Base-by-base conservation (phyloP, 2,113 vertebrate species). In the Sorex araneus region DNA sequence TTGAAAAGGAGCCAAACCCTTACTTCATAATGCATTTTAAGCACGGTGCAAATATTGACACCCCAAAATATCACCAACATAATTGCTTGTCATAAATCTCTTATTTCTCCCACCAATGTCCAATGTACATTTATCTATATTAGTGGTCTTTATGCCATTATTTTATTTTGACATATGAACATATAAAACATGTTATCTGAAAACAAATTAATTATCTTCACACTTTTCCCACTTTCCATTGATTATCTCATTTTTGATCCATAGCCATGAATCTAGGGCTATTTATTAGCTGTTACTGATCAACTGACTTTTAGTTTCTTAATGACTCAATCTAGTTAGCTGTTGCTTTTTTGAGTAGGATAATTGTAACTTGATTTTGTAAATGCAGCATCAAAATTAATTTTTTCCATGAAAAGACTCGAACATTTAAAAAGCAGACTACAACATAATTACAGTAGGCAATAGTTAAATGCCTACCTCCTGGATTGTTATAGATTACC, bases 371-470 rank as follows among this genome's bases (percentile, higher is more conserved):
- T 36, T 86, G 73, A 93, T 36, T 94, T 92, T 93, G 83, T 80
- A 86, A 93, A 86, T 32, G 9, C 6, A 34, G 23, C 47, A 74
- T 76, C n/a, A 80, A 3, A 73, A 4, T 40, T 23, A 2, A 12
- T 18, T 60, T 11, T 90, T 86, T 77, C 77, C 70, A 47, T 45
- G 40, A 79, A 84, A 94, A 60, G 83, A 36, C 64, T 94, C 40
- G 81, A 78, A 45, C 34, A 93, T 70, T 84, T 13, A 77, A 93
- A 91, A 88, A 73, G 74, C 84, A 27, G 74, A 84, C 66, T 95
- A 90, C 32, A 89, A 89, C 18, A 60, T 84, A 96, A 95, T 95
- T 92, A 95, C 0, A 94, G 66, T 28, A 94, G n/a, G 40, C 34
- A 78, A 95, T 89, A 86, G 93, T 23, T 69, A 76, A 94, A 89